phyloP scores from a whole-genome alignment of 1,140 invertebrate genomes.

The Apis cerana region DNA sequence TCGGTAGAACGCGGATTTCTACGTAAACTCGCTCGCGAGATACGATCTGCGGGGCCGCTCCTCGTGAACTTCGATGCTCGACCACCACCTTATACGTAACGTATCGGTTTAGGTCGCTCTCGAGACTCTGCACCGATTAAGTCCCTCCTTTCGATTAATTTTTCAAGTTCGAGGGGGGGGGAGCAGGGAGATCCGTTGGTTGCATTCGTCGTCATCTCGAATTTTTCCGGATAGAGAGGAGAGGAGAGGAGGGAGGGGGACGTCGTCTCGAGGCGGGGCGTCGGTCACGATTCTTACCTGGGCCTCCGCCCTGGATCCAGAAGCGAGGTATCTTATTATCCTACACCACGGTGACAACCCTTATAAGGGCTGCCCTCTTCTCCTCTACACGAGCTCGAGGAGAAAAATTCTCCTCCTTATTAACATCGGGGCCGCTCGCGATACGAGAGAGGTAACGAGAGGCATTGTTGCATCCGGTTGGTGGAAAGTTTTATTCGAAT shows the following conservation, averaged over 20 bases:
- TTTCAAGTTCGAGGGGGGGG: too few species aligned
- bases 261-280: constrained; percentile 64
- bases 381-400: constrained; percentile 44
- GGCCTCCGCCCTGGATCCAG: constrained; percentile 67
- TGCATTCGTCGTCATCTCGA: too few species aligned
- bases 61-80: constrained; percentile 68
- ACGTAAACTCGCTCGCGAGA: constrained; percentile 78
- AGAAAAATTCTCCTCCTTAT: constrained; percentile 60
- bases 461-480: constrained; percentile 46
- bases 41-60: constrained; percentile 73
- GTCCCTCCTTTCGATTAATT: neutral
- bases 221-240: too few species aligned
- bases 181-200: too few species aligned
- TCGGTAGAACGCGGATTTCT: constrained; percentile 74
- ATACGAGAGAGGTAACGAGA: constrained; percentile 72
- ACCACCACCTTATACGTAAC: constrained; percentile 49
- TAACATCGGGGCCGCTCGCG: constrained; percentile 67
- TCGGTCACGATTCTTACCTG: constrained; percentile 70
- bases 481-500: neutral
- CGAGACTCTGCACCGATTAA: constrained; percentile 49
- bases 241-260: constrained; percentile 9
- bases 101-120: constrained; percentile 65
- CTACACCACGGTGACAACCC: constrained; percentile 73
- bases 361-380: constrained; percentile 72
- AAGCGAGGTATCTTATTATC: constrained; percentile 74